These are phyloP conservation scores for Daktulosphaira vitifoliae DNA, from an alignment of 1,140 invertebrate genomes.

Conservation along the genomic window DNA sequence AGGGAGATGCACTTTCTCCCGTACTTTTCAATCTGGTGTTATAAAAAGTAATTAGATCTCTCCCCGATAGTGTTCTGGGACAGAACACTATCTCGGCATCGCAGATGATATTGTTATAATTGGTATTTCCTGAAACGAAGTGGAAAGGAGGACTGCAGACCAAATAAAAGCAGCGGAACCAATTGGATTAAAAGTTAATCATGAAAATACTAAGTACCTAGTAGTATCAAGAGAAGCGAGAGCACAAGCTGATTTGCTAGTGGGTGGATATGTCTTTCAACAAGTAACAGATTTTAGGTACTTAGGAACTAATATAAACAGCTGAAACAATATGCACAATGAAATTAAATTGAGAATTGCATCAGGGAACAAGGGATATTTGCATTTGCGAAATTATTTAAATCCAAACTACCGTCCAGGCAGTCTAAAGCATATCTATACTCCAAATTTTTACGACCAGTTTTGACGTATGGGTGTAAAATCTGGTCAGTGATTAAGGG, in stretches of 20 bases:
- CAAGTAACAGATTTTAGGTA: not conserved
- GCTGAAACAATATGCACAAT: not conserved
- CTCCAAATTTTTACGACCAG: too few relatives aligned
- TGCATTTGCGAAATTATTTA: too few relatives aligned
- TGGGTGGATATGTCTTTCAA: not conserved
- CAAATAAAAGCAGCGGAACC: not conserved
- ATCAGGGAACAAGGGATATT: too few relatives aligned
- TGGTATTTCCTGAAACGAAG: not conserved
- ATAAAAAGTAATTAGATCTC: not conserved
- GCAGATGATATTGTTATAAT: conserved; percentile 15
- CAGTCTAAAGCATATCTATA: too few relatives aligned
- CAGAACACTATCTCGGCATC: not conserved
- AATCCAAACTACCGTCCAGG: too few relatives aligned
- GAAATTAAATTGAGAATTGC: not conserved
- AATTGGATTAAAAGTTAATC: conserved; percentile 17
- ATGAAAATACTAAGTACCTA: conserved; percentile 7
- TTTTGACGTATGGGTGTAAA: too few relatives aligned
- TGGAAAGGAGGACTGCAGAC: not conserved
- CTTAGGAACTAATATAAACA: not conserved
- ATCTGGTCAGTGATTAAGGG: too few relatives aligned
- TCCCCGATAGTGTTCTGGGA: not conserved
- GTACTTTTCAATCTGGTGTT: too few relatives aligned
- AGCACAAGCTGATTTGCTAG: not conserved
- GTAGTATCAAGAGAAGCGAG: not conserved
- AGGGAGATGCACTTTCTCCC: too few relatives aligned